Percentiles rank a stretch among this genome's conserved stretches.
Conservation (phyloP, 1,140 invertebrate genomes). For the Saccostrea cuccullata region DNA sequence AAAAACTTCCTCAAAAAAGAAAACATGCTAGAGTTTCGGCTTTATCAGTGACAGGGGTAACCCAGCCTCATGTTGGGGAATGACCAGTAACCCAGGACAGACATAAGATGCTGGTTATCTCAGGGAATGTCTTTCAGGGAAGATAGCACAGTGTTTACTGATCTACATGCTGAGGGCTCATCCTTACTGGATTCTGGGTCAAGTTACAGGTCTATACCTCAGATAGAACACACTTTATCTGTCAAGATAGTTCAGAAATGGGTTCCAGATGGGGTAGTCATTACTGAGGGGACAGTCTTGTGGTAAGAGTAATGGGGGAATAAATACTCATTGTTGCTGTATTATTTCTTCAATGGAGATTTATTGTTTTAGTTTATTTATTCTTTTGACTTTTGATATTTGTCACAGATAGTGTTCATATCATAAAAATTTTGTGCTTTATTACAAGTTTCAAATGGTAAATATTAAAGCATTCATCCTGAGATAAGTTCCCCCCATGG, state of each 20-base stretch:
- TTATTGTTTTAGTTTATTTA: too few species aligned
- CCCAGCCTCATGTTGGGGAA: slow-evolving; percentile 28
- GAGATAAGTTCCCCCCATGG: neutral
- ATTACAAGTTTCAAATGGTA: neutral
- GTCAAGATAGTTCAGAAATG: slow-evolving; percentile 37
- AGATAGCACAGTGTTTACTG: slow-evolving; percentile 33
- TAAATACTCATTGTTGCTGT: neutral
- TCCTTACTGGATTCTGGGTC: slow-evolving; percentile 19
- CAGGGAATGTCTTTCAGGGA: slow-evolving; percentile 19
- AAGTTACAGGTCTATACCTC: slow-evolving; percentile 34
- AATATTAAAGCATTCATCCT: neutral
- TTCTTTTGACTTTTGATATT: neutral
- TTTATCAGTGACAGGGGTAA: slow-evolving; percentile 35
- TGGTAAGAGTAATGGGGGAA: neutral
- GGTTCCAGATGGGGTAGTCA: slow-evolving; percentile 33
- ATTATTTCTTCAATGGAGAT: too few species aligned
- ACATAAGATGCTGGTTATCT: slow-evolving; percentile 33
- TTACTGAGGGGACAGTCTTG: slow-evolving; percentile 25
- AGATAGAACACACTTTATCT: slow-evolving; percentile 33
- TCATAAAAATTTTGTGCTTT: neutral
- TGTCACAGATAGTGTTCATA: neutral
- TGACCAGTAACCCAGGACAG: slow-evolving; percentile 21
- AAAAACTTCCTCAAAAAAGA: slow-evolving; percentile 13
- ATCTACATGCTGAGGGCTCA: slow-evolving; percentile 34
- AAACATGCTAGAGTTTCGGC: neutral